phyloP scores from a whole-genome alignment of 1,140 invertebrate species.

The Phenacoccus solenopsis region DNA sequence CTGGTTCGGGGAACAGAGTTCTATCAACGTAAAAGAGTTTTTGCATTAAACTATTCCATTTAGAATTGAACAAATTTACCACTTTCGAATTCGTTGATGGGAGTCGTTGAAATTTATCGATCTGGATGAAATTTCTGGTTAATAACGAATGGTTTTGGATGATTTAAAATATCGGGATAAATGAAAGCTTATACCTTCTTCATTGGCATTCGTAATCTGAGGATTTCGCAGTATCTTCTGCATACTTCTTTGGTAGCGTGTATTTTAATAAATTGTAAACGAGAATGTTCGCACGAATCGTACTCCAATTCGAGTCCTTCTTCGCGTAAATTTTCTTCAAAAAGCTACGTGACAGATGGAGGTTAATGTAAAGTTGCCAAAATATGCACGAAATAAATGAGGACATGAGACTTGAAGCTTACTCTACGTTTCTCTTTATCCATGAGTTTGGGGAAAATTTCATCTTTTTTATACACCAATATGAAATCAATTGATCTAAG shows the following conservation, averaged over 20 bases:
- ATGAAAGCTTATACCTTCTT: conserved; percentile 56
- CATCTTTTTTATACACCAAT: not conserved
- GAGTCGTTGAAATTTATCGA: conserved; percentile 6
- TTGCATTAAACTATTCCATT: not conserved
- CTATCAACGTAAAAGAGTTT: conserved; percentile 20
- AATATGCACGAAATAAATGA: too few relatives aligned
- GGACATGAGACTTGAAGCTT: too few relatives aligned
- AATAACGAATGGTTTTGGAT: not conserved
- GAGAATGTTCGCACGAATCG: conserved; percentile 33
- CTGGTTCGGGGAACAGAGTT: conserved; percentile 20
- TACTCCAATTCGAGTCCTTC: conserved; percentile 55
- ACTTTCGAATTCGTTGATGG: conserved; percentile 10
- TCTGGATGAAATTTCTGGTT: not conserved
- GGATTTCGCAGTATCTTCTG: conserved; percentile 77
- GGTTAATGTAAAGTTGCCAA: too few relatives aligned
- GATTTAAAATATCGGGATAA: too few relatives aligned
- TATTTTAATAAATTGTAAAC: conserved; percentile 61
- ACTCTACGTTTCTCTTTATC: not conserved
- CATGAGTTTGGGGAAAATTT: not conserved
- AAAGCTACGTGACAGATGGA: too few relatives aligned
- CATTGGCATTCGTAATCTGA: conserved; percentile 90
- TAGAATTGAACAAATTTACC: conserved; percentile 11
- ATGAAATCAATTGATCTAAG: not conserved
- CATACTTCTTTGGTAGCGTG: conserved; percentile 76
- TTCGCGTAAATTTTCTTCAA: conserved; percentile 49